phyloP scores from a whole-genome alignment of 2,888 invertebrate species.

The Panopea generosa region DNA sequence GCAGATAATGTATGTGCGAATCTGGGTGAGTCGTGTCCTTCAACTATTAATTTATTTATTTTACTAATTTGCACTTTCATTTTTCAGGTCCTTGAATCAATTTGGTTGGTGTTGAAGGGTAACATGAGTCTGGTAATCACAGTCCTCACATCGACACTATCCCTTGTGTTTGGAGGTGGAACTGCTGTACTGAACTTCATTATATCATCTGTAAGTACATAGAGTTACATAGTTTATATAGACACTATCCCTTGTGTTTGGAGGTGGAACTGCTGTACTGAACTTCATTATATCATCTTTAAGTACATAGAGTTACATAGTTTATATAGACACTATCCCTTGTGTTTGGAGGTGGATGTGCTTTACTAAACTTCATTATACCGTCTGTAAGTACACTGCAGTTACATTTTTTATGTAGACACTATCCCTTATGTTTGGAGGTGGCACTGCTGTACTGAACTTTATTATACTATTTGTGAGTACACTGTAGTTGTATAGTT shows the following conservation, averaged over 20 bases:
- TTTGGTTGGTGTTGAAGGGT: conserved; percentile 96
- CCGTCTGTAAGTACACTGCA: conserved; percentile 80
- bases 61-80: no score
- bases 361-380: conserved; percentile 84
- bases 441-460: conserved; percentile 85
- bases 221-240: neutral
- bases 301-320: conserved; percentile 64
- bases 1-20: no score
- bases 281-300: conserved; percentile 85
- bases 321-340: conserved; percentile 89
- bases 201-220: conserved; percentile 83
- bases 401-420: conserved; percentile 83
- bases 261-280: conserved; percentile 86
- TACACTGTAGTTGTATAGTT: conserved; percentile 32
- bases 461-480: conserved; percentile 84
- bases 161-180: conserved; percentile 91
- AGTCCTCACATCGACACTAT: conserved; percentile 94
- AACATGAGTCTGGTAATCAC: conserved; percentile 95
- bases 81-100: conserved; percentile 90
- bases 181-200: conserved; percentile 85
- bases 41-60: no score
- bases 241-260: conserved; percentile 93
- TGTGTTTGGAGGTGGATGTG: conserved; percentile 89
- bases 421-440: conserved; percentile 93
- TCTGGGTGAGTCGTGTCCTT: no score